Evolutionary conservation across 2,113 vertebrate genomes (phyloP).

Genomic region (Elaphurus davidianus): DNA sequence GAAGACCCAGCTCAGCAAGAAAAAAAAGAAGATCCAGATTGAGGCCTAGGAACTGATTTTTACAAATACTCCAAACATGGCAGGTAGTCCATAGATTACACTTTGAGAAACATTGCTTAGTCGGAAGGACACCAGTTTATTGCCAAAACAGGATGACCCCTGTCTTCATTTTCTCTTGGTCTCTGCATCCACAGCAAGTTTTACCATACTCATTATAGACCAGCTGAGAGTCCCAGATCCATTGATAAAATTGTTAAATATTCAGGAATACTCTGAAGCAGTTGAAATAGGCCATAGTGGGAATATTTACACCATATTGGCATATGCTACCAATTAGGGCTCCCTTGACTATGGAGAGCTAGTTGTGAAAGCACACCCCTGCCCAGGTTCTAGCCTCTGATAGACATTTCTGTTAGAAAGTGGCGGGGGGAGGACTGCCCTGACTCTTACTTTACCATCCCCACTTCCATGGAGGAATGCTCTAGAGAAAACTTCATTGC

Average conservation of each 20-base stretch:
- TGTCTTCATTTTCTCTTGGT: neutral
- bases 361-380: neutral
- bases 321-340: neutral
- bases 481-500: neutral
- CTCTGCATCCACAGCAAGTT: neutral
- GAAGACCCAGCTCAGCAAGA: neutral
- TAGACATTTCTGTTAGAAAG: neutral
- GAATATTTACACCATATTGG: neutral
- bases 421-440: neutral
- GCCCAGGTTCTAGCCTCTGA: neutral
- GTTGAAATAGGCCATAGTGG: neutral
- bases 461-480: neutral
- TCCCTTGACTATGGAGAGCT: neutral
- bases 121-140: neutral
- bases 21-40: neutral
- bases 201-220: neutral
- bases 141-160: neutral
- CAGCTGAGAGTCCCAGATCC: neutral
- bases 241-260: neutral
- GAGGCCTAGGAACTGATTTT: neutral
- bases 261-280: neutral
- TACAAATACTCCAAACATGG: neutral
- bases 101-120: neutral
- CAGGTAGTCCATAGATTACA: neutral
- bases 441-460: neutral